Evolutionary conservation across 2,113 vertebrate species (phyloP), one percentile per base, ranked within the genome.

Genomic region (Actenoides lindsayi): DNA sequence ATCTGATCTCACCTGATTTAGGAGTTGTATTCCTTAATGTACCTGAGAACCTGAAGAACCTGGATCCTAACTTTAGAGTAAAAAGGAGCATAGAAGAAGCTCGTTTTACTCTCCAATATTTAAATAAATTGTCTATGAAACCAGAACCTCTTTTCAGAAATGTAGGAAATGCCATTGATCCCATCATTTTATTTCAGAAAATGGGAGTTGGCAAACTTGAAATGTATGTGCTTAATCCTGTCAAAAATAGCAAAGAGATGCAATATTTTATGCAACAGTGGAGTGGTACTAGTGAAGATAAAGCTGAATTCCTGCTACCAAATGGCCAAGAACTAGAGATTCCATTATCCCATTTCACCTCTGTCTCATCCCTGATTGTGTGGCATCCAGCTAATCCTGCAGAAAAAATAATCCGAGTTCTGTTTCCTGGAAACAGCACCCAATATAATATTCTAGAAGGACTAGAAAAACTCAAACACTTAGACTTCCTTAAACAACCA

Each of bases 171-270:
- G 91, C 98, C 8, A 98, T 98, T 68, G 99, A 99, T 41, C 99
- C 99, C 30, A 98, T 99, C 35, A 99, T 98, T 94, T 98, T 99
- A 79, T 99, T 99, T 97, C 99, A 99, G 97, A 99, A 99, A 98
- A 99, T 99, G 99, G 99, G 99, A 31, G 99, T 99, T 12, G 99
- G 99, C 12, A 99, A 99, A 60, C 98, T 99, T 60, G 99, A 99
- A 96, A 99, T 99, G 99, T 99, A 99, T 51, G 99, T 99, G 42
- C 98, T 99, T 74, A 99, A 99, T 96, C 99, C 99, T 73, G 98
- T 99, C 51, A 99, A 99, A 97, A 99, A 96, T 60, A 99, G 99
- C 98, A 99, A 99, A 95, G 99, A 99, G 96, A 98, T 99, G 97
- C 99, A 99, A 39, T 98, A 99, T 97, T 99, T 99, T 71, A 98